Evolutionary conservation across 2,797 vertebrate species (phyloP).

Genomic region (Amblyraja radiata): DNA sequence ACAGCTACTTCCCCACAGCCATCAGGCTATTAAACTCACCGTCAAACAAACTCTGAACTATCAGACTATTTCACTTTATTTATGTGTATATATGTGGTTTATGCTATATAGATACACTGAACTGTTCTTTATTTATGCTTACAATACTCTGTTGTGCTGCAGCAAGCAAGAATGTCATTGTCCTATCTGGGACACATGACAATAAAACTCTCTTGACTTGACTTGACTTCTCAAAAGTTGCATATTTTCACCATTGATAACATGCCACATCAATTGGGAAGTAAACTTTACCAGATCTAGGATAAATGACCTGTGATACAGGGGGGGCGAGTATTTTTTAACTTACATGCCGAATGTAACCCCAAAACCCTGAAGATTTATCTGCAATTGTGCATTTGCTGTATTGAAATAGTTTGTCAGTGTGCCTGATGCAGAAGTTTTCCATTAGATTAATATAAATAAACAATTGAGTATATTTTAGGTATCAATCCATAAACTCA

Average conservation of each 20-base stretch:
- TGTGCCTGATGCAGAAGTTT: background rate
- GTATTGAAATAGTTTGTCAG: background rate
- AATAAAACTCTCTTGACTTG: no score
- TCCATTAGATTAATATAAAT: background rate
- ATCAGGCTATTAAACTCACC: no score
- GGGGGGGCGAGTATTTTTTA: background rate
- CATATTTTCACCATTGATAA: background rate
- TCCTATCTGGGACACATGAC: no score
- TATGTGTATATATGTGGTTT: no score
- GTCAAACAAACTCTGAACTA: no score
- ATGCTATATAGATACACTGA: no score
- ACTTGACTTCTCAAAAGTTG: background rate
- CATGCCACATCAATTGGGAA: background rate
- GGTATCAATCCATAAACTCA: background rate
- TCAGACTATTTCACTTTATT: no score
- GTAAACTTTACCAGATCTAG: background rate
- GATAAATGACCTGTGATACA: background rate
- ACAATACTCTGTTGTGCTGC: no score
- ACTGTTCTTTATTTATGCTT: no score
- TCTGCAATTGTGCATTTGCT: background rate
- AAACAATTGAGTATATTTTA: background rate
- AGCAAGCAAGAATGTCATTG: no score
- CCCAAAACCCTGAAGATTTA: background rate
- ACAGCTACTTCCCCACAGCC: no score
- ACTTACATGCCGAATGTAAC: background rate